Conservation (phyloP, 2,113 vertebrate species). For the Chaetodon auriga region DNA sequence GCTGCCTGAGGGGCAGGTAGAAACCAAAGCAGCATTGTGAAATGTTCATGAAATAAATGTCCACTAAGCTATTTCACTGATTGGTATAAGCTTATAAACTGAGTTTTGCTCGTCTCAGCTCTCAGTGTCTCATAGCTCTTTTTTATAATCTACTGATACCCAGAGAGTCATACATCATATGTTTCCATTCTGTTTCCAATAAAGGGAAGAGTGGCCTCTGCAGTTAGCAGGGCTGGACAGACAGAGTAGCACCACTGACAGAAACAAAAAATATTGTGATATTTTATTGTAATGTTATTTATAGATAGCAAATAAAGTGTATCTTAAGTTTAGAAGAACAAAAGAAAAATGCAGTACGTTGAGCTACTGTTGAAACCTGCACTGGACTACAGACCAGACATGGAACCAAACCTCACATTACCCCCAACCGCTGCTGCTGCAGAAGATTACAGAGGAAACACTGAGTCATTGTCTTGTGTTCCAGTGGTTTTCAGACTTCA, state of each 20-base stretch:
- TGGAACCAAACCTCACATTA: constrained; percentile 34
- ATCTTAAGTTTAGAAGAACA: not conserved
- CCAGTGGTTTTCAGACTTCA: constrained; percentile 38
- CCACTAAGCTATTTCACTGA: not conserved
- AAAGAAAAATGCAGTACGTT: not conserved
- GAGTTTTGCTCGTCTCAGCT: not conserved
- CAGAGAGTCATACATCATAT: not conserved
- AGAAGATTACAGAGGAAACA: constrained; percentile 53
- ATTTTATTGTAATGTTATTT: not conserved
- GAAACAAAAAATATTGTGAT: too few species aligned
- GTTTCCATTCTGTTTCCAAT: not conserved
- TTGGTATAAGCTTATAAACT: not conserved
- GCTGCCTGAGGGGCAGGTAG: not conserved
- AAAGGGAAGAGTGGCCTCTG: not conserved
- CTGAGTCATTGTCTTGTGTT: constrained; percentile 59
- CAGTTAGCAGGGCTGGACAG: too few species aligned
- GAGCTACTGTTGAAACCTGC: constrained; percentile 20
- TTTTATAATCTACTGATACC: not conserved
- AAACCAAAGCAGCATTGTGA: not conserved
- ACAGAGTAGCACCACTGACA: not conserved
- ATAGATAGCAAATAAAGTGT: not conserved
- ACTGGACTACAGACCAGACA: not conserved
- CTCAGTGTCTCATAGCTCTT: not conserved
- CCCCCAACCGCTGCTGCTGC: constrained; percentile 20
- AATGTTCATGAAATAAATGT: not conserved